Base-by-base conservation (phyloP, 2,888 invertebrate genomes). In the Hypomecis atomaria region DNA sequence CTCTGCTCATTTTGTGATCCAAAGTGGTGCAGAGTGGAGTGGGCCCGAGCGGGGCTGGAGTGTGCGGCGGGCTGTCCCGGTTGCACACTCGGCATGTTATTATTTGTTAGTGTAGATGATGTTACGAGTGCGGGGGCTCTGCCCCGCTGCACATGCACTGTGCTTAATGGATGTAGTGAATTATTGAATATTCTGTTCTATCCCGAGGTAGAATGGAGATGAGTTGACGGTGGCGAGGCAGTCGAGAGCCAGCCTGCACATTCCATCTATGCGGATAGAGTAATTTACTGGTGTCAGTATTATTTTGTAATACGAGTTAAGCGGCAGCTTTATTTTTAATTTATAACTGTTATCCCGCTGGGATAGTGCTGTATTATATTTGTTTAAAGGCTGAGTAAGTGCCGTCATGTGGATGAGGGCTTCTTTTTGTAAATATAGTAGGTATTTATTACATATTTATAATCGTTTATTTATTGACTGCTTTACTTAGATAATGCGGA, bases 381-480 rank as follows among this genome's bases (percentile, higher is more conserved):
- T 86, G 89, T 90, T 89, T 85, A 86, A 90, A 88, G 92, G 89
- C 90, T 87, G 87, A 89, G 81, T 78, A 85, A 80, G 86, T 87
- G 89, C 86, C 91, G 87, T 83, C 81, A 72, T 61, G 78, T 83
- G 78, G 83, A 85, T 78, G 83, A 87, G 86, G 90, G 90, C 89
- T 84, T 84, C 73, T 89, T 89, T 87, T 85, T 93, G 93, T 93
- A 93, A 88, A 93, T 93, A 93, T 93, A 90, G 91, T 93, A 93
- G 93, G 92, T 93, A 93, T 93, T 93, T 93, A 93, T 93, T 92
- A 93, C 92, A 93, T 93, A 93, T 93, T 93, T 93, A 93, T 92
- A 88, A 92, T 92, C 84, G 87, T 92, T 93, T 92, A 93, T 93
- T 93, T 93, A 93, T 93, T 93, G 92, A 92, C 92, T 90, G 92